Base-by-base conservation (phyloP, 1,140 invertebrate genomes). In the Caenorhabditis tropicalis region DNA sequence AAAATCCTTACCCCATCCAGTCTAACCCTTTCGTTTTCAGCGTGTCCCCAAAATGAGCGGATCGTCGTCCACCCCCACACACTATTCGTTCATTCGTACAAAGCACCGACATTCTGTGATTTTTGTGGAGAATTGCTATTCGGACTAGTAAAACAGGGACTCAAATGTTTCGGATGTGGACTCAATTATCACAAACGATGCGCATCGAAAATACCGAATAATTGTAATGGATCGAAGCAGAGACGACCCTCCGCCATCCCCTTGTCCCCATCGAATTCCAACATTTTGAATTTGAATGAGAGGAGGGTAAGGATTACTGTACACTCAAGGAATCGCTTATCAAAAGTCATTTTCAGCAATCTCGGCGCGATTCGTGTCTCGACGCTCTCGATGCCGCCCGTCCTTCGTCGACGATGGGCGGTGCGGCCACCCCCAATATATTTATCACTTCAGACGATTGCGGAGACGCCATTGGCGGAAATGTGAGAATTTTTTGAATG, bases 111-210 rank as follows among this genome's bases (percentile, higher is more conserved):
- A 82, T 99, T 99, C 93, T 98, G 96, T 93, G 97, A 99, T 93
- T 98, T 98, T 93, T 99, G 98, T 93, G 97, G 97, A 65, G 97
- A 99, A 93, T 98, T 99, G 96, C 94, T 99, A 1, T 99, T 98
- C 93, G 98, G 98, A 7, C 93, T 99, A 81, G 96, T 99, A 53
- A 94, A 96, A 82, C 98, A 99, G 93, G 98, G 98, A 87, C 94
- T 99, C 83, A 99, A 99, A 93, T 99, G 98, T 93, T 46, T 92
- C 98, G 96, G 96, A 87, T 99, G 97, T 93, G 95, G 96, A 12
- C 94, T 96, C 90, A 98, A 98, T 93, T 99, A 96, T 93, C 98
- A 99, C 93, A 99, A 99, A 92, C 93, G 97, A 65, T 99, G 98
- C 93, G 97, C 97, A 79, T 96, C 97, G 85, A 98, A 98, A 93